These are phyloP conservation scores for Drosophila kohkoa DNA, from an alignment of 1,140 invertebrate species.

Conservation along the genomic window DNA sequence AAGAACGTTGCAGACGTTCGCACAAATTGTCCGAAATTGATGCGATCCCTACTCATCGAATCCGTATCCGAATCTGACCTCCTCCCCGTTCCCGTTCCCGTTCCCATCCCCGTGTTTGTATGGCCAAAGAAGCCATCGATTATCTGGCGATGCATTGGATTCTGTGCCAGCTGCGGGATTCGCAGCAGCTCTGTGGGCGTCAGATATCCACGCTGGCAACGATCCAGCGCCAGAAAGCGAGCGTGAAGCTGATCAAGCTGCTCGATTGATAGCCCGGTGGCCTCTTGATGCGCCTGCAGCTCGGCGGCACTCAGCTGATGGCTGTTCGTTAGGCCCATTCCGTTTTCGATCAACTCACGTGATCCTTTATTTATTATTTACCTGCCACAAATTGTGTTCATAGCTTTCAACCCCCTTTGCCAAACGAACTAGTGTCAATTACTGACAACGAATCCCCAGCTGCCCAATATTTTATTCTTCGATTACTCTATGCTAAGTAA, in stretches of 20 bases:
- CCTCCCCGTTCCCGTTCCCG: background rate
- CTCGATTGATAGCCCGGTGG: constrained; percentile 19
- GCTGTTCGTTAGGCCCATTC: constrained; percentile 31
- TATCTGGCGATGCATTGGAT: constrained; percentile 59
- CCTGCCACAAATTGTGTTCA: background rate
- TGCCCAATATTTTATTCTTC: background rate
- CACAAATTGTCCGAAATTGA: constrained; percentile 55
- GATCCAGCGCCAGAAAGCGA: constrained; percentile 56
- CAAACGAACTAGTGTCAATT: background rate
- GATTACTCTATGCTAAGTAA: too few species aligned
- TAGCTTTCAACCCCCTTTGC: background rate
- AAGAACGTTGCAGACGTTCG: constrained; percentile 47
- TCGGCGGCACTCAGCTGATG: constrained; percentile 35
- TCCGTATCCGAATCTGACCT: too few species aligned
- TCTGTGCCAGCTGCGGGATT: constrained; percentile 55
- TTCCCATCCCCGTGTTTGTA: background rate
- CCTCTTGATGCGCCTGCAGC: constrained; percentile 26
- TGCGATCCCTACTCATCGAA: constrained; percentile 9
- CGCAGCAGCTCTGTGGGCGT: constrained; percentile 66
- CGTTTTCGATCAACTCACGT: background rate
- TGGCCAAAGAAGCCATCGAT: constrained; percentile 60
- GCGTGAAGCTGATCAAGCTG: constrained; percentile 51
- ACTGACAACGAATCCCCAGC: constrained; percentile 15
- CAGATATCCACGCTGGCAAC: constrained; percentile 49
- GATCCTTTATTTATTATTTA: background rate